phyloP scores from a whole-genome alignment of 2,797 vertebrate species.

The Erethizon dorsatum region DNA sequence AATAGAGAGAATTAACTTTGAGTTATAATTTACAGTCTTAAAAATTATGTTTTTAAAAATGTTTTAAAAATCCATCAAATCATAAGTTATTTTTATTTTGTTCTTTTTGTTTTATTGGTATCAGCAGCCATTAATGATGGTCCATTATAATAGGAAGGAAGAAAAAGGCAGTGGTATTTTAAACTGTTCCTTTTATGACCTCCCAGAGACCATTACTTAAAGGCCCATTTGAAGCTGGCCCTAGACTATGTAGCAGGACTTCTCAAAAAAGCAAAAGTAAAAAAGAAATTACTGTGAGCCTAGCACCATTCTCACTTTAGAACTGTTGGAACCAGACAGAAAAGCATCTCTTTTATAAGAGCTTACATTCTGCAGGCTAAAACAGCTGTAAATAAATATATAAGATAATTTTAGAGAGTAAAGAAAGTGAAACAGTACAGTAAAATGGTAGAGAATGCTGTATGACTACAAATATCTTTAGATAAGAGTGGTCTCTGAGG shows the following conservation, averaged over 20 bases:
- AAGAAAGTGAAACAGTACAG: background rate
- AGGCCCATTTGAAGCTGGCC: background rate
- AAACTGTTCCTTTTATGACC: background rate
- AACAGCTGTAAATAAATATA: background rate
- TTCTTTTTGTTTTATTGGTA: background rate
- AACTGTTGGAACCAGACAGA: background rate
- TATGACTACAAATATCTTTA: background rate
- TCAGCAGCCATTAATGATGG: background rate
- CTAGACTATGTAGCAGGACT: background rate
- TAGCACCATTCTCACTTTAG: background rate
- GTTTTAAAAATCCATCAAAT: constrained; percentile 28
- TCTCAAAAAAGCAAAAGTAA: background rate
- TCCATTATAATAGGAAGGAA: background rate
- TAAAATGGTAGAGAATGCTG: background rate
- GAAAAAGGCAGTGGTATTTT: background rate
- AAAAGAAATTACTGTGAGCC: background rate
- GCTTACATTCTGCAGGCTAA: background rate
- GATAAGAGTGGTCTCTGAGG: background rate
- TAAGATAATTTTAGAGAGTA: background rate
- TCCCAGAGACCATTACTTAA: background rate
- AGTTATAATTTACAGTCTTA: background rate
- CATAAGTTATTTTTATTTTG: constrained; percentile 26
- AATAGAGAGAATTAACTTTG: background rate
- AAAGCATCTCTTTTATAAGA: background rate
- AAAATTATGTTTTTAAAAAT: background rate